Evolutionary conservation across 2,888 invertebrate genomes (phyloP), one percentile per base, ranked within the genome.

Genomic region (Nomada fucata): DNA sequence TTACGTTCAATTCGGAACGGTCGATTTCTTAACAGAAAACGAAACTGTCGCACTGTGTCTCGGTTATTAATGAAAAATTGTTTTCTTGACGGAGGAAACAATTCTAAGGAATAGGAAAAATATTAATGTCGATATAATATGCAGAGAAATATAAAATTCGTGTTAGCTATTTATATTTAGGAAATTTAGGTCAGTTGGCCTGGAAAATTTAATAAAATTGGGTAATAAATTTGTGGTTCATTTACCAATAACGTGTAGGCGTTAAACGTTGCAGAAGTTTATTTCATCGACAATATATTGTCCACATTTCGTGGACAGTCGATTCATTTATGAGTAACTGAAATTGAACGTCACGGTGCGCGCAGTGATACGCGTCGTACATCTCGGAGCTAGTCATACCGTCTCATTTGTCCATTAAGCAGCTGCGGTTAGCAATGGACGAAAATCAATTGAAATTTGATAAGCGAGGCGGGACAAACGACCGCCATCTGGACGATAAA

Each of bases 401-500:
- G 53, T 20, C n/a, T 50, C n/a, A 18, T 36, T n/a, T 50, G 13
- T n/a, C 52, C 59, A 52, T 63, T 57, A 47, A 61, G 26, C 50
- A 10, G 11, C n/a, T 9, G 42, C 15, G 60, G 18, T 60, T 50
- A n/a, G 50, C 18, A 53, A 29, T 52, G 42, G 29, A 47, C n/a
- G 52, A 50, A 59, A 52, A 65, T 57, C 60, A 50, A 60, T 42
- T 18, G 71, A 59, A 75, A 68, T 79, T 68, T 52, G 60, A 29
- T 52, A 67, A 60, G 29, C 23, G 68, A 13, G 53, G 61, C 67
- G 18, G 70, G 79, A 82, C 63, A 55, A 79, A 82, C 67, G 42
- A 29, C 15, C 57, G 61, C 11, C 79, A 82, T 50, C 67, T 71
- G 79, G 42, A 5, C n/a, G 81, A 63, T 80, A 72, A 68, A 63